Evolutionary conservation across 2,888 invertebrate genomes (phyloP).

Genomic region (Lydus trimaculatus): DNA sequence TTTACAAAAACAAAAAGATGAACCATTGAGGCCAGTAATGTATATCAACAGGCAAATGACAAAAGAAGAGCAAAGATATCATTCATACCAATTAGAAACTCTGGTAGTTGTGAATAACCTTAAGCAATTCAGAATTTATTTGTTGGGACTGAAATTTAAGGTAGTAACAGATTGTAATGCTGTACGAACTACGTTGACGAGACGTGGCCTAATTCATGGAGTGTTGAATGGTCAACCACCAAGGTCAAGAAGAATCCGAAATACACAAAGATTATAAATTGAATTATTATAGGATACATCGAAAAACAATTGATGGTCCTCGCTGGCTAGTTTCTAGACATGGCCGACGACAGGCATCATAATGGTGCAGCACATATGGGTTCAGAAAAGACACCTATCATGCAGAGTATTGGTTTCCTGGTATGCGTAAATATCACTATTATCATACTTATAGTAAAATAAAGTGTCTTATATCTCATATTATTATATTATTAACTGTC

Average conservation of each 20-base stretch:
- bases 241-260: constrained; percentile 21
- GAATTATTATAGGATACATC: constrained; percentile 16
- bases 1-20: constrained; percentile 15
- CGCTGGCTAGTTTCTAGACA: constrained; percentile 17
- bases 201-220: constrained; percentile 40
- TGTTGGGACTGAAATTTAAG: constrained; percentile 23
- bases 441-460: too few species aligned
- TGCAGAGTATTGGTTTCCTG: too few species aligned
- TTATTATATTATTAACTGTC: too few species aligned
- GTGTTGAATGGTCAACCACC: background rate
- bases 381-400: constrained; percentile 3
- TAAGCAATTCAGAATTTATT: constrained; percentile 27
- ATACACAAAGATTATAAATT: constrained; percentile 19
- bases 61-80: constrained; percentile 28
- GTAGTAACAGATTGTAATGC: constrained; percentile 40
- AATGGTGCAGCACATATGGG: constrained; percentile 8
- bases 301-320: constrained; percentile 1
- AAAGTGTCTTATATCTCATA: too few species aligned
- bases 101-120: constrained; percentile 30
- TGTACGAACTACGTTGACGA: constrained; percentile 32
- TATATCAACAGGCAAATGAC: constrained; percentile 17
- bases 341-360: constrained; percentile 13
- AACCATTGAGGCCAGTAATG: constrained; percentile 3
- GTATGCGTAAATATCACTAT: too few species aligned
- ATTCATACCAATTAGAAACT: constrained; percentile 31